Percentiles rank a stretch among this genome's conserved stretches.
These are phyloP conservation scores for Penaeus monodon DNA, from an alignment of 2,888 invertebrate genomes.

Conservation along the genomic window DNA sequence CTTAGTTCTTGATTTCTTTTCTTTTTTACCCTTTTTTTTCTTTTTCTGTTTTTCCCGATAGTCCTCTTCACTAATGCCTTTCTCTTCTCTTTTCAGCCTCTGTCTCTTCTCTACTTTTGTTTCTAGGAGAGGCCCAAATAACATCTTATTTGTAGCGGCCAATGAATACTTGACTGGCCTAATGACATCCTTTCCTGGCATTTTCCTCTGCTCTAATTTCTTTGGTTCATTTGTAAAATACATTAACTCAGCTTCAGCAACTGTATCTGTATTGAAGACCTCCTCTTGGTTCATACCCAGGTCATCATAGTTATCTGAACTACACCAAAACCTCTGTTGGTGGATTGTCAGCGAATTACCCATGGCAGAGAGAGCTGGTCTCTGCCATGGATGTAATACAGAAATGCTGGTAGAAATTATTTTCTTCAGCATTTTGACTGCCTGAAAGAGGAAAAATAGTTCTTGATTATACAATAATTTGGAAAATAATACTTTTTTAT, in stretches of 20 bases:
- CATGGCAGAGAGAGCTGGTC: not conserved
- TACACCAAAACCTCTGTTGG: not conserved
- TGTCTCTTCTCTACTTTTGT: constrained; percentile 36
- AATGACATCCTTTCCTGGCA: not conserved
- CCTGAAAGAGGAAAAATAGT: too few relatives aligned
- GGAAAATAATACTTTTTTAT: too few relatives aligned
- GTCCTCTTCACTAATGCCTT: not conserved
- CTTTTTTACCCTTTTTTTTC: not conserved
- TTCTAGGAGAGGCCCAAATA: constrained; percentile 55
- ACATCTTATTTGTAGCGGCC: constrained; percentile 36
- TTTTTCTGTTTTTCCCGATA: not conserved
- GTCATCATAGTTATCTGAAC: not conserved
- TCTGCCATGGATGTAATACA: not conserved
- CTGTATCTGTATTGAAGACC: not conserved
- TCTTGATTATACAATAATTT: too few relatives aligned
- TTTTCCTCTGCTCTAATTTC: not conserved
- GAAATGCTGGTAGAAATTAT: too few relatives aligned
- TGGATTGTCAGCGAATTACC: not conserved
- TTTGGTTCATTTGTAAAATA: constrained; percentile 11
- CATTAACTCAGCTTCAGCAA: not conserved
- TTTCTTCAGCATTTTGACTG: too few relatives aligned
- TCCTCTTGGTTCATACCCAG: not conserved
- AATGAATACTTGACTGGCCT: constrained; percentile 22
- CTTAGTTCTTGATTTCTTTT: not conserved
- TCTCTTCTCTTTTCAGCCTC: constrained; percentile 10